Conservation (phyloP, 2,888 invertebrate genomes). For the Anthophora plumipes region DNA sequence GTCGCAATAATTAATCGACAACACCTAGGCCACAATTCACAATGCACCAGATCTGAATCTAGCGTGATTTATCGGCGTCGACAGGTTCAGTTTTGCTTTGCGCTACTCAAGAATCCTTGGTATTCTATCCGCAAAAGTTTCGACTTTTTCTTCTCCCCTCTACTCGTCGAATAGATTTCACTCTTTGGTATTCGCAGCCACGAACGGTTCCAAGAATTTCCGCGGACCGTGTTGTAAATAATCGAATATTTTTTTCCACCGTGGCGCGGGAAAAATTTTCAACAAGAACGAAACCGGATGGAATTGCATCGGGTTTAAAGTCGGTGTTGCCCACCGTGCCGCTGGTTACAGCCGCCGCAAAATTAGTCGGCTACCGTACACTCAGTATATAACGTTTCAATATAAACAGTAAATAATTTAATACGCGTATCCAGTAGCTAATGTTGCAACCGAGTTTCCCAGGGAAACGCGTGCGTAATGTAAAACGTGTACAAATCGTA, state of each 20-base stretch:
- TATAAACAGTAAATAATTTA: slow-evolving; percentile 46
- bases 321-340: slow-evolving; percentile 2
- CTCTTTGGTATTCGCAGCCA: no score
- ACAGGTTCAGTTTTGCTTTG: no score
- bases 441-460: slow-evolving; percentile 40
- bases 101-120: no score
- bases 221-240: no score
- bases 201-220: no score
- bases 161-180: no score
- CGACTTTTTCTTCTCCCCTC: no score
- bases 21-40: no score
- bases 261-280: neutral
- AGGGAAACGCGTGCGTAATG: slow-evolving; percentile 12
- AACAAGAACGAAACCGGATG: neutral
- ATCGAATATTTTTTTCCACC: neutral
- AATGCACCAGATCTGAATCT: no score
- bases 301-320: neutral
- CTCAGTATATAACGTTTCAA: slow-evolving; percentile 17
- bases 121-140: no score
- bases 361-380: slow-evolving; percentile 30
- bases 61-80: no score
- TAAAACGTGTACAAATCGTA: slow-evolving; percentile 15
- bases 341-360: neutral
- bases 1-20: no score
- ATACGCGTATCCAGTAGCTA: slow-evolving; percentile 33